phyloP scores from a whole-genome alignment of 1,140 invertebrate species.

The Eriocheir sinensis region DNA sequence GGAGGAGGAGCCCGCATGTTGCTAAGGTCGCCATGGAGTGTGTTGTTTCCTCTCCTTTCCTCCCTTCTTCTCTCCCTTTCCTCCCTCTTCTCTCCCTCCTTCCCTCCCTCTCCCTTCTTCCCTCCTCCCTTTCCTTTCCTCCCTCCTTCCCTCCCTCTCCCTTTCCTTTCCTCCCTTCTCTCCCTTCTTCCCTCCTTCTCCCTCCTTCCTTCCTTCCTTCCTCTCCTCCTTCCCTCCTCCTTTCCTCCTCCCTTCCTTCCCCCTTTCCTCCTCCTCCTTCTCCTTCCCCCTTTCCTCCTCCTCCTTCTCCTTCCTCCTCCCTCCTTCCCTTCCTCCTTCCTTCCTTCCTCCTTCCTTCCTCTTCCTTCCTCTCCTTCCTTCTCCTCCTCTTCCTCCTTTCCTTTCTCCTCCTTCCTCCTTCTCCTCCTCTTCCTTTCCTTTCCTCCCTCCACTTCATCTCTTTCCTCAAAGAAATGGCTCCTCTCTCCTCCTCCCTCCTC shows the following conservation, averaged over 20 bases:
- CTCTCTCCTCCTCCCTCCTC: background rate
- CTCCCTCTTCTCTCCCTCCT: background rate
- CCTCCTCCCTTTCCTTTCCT: background rate
- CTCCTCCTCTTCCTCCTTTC: too few relatives aligned
- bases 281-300: background rate
- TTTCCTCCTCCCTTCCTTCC: background rate
- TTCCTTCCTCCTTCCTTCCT: too few relatives aligned
- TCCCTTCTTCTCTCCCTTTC: background rate
- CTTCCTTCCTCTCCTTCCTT: too few relatives aligned
- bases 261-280: too few relatives aligned
- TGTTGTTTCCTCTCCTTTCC: background rate
- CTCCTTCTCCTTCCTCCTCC: background rate
- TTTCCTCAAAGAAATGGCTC: too few relatives aligned
- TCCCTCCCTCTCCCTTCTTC: background rate
- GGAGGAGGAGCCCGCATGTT: background rate
- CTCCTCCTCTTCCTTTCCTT: background rate
- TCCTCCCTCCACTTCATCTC: background rate
- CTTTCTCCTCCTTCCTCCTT: background rate
- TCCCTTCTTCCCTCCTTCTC: background rate
- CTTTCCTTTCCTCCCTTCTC: background rate
- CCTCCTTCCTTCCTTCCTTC: background rate
- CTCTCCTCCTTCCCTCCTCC: slow-evolving; percentile 1
- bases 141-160: background rate
- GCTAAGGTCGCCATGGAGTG: background rate
- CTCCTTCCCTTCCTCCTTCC: background rate